Evolutionary conservation across 2,888 invertebrate genomes (phyloP).

Genomic region (Furcula furcula): DNA sequence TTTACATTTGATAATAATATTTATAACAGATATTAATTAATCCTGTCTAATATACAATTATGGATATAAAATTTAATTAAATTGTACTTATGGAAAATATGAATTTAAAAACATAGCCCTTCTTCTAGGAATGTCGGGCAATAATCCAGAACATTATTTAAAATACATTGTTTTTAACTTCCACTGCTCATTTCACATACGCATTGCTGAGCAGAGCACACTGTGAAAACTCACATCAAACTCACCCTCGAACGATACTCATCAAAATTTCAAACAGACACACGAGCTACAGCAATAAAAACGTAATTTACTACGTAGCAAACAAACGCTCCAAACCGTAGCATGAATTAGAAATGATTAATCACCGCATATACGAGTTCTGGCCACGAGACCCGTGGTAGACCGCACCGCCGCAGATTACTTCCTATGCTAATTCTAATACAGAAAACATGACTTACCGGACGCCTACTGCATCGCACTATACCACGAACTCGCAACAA

Average conservation of each 20-base stretch:
- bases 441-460: slow-evolving; percentile 59
- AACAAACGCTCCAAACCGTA: slow-evolving; percentile 9
- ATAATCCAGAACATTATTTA: too few species aligned
- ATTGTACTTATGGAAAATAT: too few species aligned
- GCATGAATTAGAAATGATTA: slow-evolving; percentile 15
- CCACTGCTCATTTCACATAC: neutral
- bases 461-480: slow-evolving; percentile 45
- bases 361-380: slow-evolving; percentile 7
- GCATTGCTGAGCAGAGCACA: neutral
- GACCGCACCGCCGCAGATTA: slow-evolving; percentile 19
- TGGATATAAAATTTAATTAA: too few species aligned
- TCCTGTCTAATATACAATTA: too few species aligned
- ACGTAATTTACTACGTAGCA: slow-evolving; percentile 16
- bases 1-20: too few species aligned
- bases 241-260: neutral
- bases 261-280: neutral
- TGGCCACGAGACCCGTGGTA: slow-evolving; percentile 5
- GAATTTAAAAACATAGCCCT: too few species aligned
- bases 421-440: slow-evolving; percentile 53
- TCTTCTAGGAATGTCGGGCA: too few species aligned
- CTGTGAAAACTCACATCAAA: neutral
- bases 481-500: slow-evolving; percentile 50
- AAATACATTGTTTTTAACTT: neutral
- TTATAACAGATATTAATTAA: too few species aligned
- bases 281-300: slow-evolving; percentile 3